phyloP scores from a whole-genome alignment of 2,888 invertebrate species.

The Drosophila vallismaia region DNA sequence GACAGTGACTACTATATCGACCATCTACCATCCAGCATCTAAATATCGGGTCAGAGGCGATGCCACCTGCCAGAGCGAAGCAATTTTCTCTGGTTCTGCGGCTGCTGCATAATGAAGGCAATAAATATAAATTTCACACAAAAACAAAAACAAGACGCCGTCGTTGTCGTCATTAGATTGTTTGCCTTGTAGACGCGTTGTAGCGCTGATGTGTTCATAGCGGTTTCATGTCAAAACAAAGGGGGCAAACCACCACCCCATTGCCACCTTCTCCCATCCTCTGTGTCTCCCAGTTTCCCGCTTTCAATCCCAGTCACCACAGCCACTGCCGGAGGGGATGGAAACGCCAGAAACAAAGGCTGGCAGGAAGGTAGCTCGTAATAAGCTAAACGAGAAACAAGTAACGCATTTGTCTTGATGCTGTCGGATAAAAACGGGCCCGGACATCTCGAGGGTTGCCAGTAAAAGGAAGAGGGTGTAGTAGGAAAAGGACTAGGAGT shows the following conservation, averaged over 20 bases:
- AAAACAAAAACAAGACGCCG: constrained; percentile 55
- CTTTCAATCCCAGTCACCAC: neutral
- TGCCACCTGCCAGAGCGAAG: constrained; percentile 46
- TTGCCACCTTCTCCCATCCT: neutral
- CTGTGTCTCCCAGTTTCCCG: constrained; percentile 1
- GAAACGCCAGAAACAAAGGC: constrained; percentile 29
- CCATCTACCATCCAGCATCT: neutral
- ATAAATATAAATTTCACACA: constrained; percentile 79
- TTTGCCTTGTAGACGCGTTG: constrained; percentile 78
- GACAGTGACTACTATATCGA: constrained; percentile 6
- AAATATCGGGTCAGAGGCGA: neutral
- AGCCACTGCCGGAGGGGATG: constrained; percentile 33
- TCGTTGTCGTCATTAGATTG: constrained; percentile 72
- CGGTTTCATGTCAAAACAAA: constrained; percentile 84
- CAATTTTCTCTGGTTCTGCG: constrained; percentile 48
- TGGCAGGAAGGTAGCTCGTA: constrained; percentile 74
- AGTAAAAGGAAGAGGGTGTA: constrained; percentile 26
- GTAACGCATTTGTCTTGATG: constrained; percentile 80
- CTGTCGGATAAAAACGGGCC: constrained; percentile 70
- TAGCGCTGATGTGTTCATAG: constrained; percentile 82
- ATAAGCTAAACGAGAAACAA: constrained; percentile 80
- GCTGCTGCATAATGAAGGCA: constrained; percentile 77
- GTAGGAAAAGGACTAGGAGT: neutral
- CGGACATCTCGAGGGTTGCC: constrained; percentile 60
- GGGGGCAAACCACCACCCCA: constrained; percentile 39